phyloP scores from a whole-genome alignment of 2,888 invertebrate genomes.

The Athalia cordata region DNA sequence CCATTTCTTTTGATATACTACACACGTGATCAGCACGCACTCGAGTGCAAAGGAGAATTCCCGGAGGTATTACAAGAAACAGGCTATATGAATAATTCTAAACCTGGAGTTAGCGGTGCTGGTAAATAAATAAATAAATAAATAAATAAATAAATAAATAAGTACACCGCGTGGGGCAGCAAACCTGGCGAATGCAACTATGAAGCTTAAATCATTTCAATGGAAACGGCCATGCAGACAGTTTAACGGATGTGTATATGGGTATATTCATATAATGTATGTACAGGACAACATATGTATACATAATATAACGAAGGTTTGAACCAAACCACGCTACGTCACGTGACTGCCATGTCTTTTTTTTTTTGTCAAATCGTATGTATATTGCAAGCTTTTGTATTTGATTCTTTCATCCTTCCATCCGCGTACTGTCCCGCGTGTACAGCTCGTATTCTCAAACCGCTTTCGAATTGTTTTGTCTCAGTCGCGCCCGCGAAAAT shows the following conservation, averaged over 20 bases:
- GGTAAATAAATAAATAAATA: slow-evolving; percentile 1
- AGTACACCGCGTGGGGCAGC: too few species aligned
- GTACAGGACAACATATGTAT: too few species aligned
- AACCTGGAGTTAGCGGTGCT: not conserved
- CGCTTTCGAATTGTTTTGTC: slow-evolving; percentile 44
- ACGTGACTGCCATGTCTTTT: not conserved
- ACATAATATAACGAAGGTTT: too few species aligned
- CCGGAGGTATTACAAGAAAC: too few species aligned
- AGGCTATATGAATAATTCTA: too few species aligned
- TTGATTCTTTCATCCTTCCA: slow-evolving; percentile 22
- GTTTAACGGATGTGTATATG: too few species aligned
- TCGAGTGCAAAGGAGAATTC: too few species aligned
- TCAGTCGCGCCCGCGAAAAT: slow-evolving; percentile 45
- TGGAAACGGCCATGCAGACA: too few species aligned
- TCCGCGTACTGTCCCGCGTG: not conserved
- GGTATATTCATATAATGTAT: too few species aligned
- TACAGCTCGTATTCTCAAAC: slow-evolving; percentile 16
- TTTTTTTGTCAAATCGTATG: not conserved
- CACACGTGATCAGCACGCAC: too few species aligned
- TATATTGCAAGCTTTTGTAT: not conserved
- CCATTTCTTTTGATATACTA: not conserved
- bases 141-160: not conserved
- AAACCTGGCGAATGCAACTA: too few species aligned
- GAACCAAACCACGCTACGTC: not conserved
- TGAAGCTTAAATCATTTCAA: too few species aligned